Percentiles rank a stretch among this genome's conserved stretches.
Conservation (phyloP, 2,888 invertebrate genomes). For the Cylloceria caligata region DNA sequence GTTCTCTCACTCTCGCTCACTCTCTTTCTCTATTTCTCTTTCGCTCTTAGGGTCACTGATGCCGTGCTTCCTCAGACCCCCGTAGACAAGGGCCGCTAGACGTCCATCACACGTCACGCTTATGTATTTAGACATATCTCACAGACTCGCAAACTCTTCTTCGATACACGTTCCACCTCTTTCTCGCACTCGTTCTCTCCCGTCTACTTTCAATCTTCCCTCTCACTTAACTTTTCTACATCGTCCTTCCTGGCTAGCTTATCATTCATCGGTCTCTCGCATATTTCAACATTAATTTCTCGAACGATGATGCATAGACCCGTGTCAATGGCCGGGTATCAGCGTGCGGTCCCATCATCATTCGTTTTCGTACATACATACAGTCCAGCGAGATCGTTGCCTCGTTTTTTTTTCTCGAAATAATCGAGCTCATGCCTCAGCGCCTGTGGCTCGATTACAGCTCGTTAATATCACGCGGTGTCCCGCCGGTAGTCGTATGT, state of each 20-base stretch:
- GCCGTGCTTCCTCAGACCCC: constrained; percentile 73
- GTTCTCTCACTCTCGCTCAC: constrained; percentile 3
- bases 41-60: constrained; percentile 37
- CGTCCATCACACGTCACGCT: constrained; percentile 83
- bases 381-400: constrained; percentile 15
- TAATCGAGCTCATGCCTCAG: constrained; percentile 71
- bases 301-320: constrained; percentile 80
- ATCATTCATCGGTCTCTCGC: constrained; percentile 72
- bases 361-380: constrained; percentile 41
- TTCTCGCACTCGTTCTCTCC: constrained; percentile 36
- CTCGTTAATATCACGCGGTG: constrained; percentile 76
- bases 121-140: constrained; percentile 83
- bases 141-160: constrained; percentile 68
- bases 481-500: constrained; percentile 69
- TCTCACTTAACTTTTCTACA: constrained; percentile 26
- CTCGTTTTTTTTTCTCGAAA: constrained; percentile 63
- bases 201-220: constrained; percentile 7
- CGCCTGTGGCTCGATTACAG: constrained; percentile 70
- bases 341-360: constrained; percentile 78
- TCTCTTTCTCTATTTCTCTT: too few relatives aligned
- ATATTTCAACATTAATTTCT: constrained; percentile 81
- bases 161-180: constrained; percentile 61
- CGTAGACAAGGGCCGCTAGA: constrained; percentile 81
- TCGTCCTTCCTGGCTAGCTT: constrained; percentile 65
- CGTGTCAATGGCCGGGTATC: constrained; percentile 75